Evolutionary conservation across 2,888 invertebrate species (phyloP).

Genomic region (Syrista parreyssii): DNA sequence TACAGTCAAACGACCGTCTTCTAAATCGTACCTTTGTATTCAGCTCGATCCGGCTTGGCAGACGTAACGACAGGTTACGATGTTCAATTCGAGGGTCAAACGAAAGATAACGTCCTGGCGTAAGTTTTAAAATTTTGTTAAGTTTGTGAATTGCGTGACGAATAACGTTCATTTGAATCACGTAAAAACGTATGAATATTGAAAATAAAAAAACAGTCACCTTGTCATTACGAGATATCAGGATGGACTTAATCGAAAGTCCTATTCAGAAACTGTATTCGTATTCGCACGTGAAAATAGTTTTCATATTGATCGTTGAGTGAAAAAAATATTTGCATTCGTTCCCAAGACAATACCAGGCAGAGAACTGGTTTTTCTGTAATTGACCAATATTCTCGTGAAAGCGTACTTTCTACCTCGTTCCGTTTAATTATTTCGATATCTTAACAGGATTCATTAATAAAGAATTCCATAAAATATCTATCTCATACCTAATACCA

Average conservation of each 20-base stretch:
- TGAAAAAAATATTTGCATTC: neutral
- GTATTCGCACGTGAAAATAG: neutral
- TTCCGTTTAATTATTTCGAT: neutral
- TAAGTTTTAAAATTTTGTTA: constrained; percentile 2
- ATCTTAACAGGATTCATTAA: neutral
- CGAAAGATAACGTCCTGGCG: constrained; percentile 15
- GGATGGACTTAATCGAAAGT: neutral
- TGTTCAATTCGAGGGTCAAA: constrained; percentile 21
- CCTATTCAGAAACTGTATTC: neutral
- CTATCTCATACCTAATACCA: neutral
- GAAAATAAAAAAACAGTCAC: neutral
- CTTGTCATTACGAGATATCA: neutral
- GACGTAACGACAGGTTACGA: neutral
- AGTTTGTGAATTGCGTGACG: neutral
- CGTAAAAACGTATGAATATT: neutral
- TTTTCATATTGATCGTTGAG: neutral
- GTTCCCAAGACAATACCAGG: neutral
- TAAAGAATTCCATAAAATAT: neutral
- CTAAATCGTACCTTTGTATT: neutral
- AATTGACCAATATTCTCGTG: neutral
- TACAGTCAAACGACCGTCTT: neutral
- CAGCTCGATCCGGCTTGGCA: neutral
- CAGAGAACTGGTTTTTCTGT: neutral
- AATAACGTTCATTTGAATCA: neutral
- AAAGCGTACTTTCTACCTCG: neutral